phyloP scores from a whole-genome alignment of 1,140 invertebrate species.

The Meloidogyne hapla region DNA sequence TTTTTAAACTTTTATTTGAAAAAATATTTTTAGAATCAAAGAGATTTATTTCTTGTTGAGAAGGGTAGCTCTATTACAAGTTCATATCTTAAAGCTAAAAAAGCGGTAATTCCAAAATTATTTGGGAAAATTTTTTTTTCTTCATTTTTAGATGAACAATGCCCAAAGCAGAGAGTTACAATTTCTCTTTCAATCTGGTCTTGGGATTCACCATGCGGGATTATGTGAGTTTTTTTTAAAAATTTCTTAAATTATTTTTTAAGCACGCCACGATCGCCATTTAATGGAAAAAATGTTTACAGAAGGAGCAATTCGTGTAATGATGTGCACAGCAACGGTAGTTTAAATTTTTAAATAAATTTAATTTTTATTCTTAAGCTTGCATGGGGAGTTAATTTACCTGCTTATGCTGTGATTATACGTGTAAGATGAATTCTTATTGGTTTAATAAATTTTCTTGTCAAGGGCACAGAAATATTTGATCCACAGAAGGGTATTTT shows the following conservation, averaged over 20 bases:
- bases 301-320: conserved; percentile 83
- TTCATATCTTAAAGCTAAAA: conserved; percentile 43
- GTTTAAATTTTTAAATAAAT: too few relatives aligned
- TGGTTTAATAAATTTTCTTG: conserved; percentile 52
- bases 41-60: conserved; percentile 69
- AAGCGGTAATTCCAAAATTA: conserved; percentile 64
- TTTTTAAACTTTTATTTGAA: conserved; percentile 16
- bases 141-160: conserved; percentile 65
- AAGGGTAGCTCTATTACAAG: conserved; percentile 67
- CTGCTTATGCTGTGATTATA: conserved; percentile 88
- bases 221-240: conserved; percentile 67
- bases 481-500: conserved; percentile 90
- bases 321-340: conserved; percentile 91
- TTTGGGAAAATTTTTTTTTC: background rate
- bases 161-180: conserved; percentile 65
- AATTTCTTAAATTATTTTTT: conserved; percentile 6
- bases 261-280: conserved; percentile 59
- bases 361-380: conserved; percentile 65
- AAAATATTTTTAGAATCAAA: conserved; percentile 33
- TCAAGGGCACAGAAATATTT: conserved; percentile 87
- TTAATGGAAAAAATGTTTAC: conserved; percentile 84
- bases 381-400: conserved; percentile 98
- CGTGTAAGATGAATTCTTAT: conserved; percentile 70
- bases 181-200: conserved; percentile 78
- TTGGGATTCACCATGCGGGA: conserved; percentile 95